Conservation (phyloP, 2,797 vertebrate species). For the Parauchenoglanis punctatus region DNA sequence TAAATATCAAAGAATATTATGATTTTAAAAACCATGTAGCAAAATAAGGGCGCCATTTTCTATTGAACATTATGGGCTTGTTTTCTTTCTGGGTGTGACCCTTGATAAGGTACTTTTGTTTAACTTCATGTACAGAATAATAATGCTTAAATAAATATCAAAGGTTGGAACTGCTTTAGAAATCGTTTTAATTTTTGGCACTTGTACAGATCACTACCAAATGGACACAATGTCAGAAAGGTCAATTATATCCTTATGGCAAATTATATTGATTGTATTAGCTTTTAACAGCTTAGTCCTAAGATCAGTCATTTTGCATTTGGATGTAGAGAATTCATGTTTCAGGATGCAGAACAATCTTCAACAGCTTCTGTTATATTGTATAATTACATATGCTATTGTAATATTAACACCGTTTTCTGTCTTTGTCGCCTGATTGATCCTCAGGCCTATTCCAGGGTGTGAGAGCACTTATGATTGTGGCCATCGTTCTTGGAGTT, state of each 20-base stretch:
- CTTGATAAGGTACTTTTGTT: slow-evolving; percentile 2
- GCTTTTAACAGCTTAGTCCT: not conserved
- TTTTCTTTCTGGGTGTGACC: slow-evolving; percentile 67
- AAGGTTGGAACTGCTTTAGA: not conserved
- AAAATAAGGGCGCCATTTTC: slow-evolving; percentile 21
- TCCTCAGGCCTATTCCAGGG: slow-evolving; percentile 86
- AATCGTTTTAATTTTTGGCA: not conserved
- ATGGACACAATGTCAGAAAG: not conserved
- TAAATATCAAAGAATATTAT: not conserved
- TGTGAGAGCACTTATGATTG: slow-evolving; percentile 87
- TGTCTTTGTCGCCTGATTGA: not conserved
- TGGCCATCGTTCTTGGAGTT: slow-evolving; percentile 82
- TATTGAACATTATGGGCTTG: slow-evolving; percentile 60
- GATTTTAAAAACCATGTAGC: not conserved
- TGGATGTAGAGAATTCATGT: not conserved
- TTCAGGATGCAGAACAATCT: not conserved
- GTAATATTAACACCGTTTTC: not conserved
- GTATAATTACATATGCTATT: not conserved
- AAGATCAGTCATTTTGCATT: not conserved
- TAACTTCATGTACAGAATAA: slow-evolving; percentile 31
- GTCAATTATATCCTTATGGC: not conserved
- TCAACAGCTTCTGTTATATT: not conserved
- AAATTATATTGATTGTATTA: not conserved
- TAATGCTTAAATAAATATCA: not conserved
- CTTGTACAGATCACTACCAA: not conserved